These are phyloP conservation scores for Heliangelus exortis DNA, from an alignment of 2,797 vertebrate genomes.

Conservation along the genomic window DNA sequence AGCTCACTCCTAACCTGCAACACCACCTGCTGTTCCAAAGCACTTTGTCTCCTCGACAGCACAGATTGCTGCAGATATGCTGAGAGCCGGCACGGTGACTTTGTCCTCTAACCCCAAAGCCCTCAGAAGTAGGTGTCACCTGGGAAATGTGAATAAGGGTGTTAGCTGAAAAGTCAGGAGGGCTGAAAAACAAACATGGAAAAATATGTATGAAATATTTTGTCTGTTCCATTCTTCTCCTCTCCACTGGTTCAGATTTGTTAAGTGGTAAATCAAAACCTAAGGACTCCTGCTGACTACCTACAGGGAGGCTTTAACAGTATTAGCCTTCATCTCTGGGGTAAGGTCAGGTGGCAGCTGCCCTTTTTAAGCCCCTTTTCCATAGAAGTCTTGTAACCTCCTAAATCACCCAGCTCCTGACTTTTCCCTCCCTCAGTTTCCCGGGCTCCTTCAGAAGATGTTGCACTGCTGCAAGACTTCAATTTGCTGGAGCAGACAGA, in stretches of 20 bases:
- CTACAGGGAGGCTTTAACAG: neutral
- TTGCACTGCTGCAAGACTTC: neutral
- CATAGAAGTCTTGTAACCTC: neutral
- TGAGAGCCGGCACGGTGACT: neutral
- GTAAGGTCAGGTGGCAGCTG: neutral
- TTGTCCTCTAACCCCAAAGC: neutral
- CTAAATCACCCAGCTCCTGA: neutral
- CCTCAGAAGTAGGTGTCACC: neutral
- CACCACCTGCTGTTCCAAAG: conserved; percentile 71
- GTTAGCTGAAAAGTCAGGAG: neutral
- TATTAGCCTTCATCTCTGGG: neutral
- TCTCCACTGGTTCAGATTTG: neutral
- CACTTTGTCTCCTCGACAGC: neutral
- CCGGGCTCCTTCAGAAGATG: neutral
- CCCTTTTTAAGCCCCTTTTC: neutral
- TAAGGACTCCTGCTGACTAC: neutral
- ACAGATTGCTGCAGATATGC: neutral
- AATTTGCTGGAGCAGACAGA: neutral
- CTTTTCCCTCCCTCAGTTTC: neutral
- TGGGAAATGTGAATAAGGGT: neutral
- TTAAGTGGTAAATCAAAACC: neutral
- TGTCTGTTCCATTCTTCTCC: neutral
- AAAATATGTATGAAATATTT: neutral
- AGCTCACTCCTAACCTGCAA: conserved; percentile 67
- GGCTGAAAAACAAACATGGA: neutral